A percentile compares a stretch with the other conserved stretches of the same genome.
Conservation (phyloP, 2,113 vertebrate genomes). For the Pongo pygmaeus region DNA sequence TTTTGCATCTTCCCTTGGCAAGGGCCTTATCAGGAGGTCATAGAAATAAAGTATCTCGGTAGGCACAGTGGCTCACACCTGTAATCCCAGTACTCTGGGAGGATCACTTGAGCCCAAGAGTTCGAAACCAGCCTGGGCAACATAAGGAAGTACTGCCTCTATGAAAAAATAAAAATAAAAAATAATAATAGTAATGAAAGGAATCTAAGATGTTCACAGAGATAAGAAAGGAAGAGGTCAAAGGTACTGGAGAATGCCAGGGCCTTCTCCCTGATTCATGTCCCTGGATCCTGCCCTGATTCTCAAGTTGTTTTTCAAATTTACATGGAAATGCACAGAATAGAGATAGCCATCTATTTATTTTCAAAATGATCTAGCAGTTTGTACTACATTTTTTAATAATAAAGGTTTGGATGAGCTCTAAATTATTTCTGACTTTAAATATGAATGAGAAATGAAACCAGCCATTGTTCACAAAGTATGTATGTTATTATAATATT, state of each 20-base stretch:
- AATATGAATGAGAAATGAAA: background rate
- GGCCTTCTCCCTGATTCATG: too few relatives aligned
- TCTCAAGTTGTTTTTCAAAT: background rate
- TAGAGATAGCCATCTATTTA: background rate
- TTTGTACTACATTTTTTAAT: background rate
- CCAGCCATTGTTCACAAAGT: too few relatives aligned
- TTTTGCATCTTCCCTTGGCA: accelerated
- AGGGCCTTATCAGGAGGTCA: background rate
- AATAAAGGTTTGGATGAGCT: background rate
- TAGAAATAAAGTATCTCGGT: background rate
- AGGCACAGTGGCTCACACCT: too few relatives aligned
- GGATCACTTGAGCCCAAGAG: too few relatives aligned
- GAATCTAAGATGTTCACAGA: background rate
- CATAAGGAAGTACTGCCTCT: too few relatives aligned
- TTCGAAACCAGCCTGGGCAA: too few relatives aligned
- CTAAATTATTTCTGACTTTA: background rate
- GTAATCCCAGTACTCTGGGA: too few relatives aligned
- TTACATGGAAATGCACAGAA: background rate
- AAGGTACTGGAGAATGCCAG: too few relatives aligned
- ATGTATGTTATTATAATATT: too few relatives aligned
- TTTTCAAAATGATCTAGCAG: background rate
- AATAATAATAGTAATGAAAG: background rate
- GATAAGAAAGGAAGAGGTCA: background rate
- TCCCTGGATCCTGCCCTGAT: background rate
- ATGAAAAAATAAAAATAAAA: too few relatives aligned